A percentile compares a stretch with the other conserved stretches of the same genome.
Evolutionary conservation across 1,140 invertebrate species (phyloP).

Genomic region (Drosophila jambulina): DNA sequence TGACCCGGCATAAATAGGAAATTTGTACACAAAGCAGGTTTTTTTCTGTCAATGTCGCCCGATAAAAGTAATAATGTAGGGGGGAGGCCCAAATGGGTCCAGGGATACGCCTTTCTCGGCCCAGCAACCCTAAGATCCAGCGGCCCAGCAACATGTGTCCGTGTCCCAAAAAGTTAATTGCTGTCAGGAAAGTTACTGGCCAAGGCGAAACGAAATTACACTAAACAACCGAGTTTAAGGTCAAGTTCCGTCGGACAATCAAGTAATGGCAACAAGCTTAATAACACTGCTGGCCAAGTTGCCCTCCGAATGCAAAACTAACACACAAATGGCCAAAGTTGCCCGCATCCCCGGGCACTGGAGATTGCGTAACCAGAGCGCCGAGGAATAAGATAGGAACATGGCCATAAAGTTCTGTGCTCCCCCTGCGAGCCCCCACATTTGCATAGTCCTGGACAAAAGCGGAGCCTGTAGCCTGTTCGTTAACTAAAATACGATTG

Average conservation of each 20-base stretch:
- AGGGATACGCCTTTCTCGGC: neutral
- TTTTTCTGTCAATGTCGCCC: constrained; percentile 49
- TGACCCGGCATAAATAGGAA: constrained; percentile 60
- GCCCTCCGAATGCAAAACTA: constrained; percentile 36
- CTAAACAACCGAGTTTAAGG: constrained; percentile 54
- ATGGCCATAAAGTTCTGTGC: constrained; percentile 47
- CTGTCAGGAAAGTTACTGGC: constrained; percentile 25
- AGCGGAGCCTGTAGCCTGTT: constrained; percentile 24
- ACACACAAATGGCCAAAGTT: constrained; percentile 41
- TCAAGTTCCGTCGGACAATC: constrained; percentile 43
- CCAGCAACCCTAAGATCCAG: neutral
- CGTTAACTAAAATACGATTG: constrained; percentile 65
- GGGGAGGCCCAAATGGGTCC: neutral
- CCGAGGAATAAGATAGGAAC: constrained; percentile 37
- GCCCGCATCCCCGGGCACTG: constrained; percentile 24
- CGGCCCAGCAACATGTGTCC: constrained; percentile 45
- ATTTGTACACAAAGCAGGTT: constrained; percentile 73
- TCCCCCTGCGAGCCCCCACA: neutral
- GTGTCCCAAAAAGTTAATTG: constrained; percentile 55
- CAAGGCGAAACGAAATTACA: constrained; percentile 48
- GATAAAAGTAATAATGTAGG: constrained; percentile 54
- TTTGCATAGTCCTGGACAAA: constrained; percentile 28
- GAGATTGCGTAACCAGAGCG: constrained; percentile 52
- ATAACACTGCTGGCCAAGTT: constrained; percentile 43
- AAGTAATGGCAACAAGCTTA: constrained; percentile 54